Base-by-base conservation (phyloP, 2,888 invertebrate species). In the Lysandra bellargus region DNA sequence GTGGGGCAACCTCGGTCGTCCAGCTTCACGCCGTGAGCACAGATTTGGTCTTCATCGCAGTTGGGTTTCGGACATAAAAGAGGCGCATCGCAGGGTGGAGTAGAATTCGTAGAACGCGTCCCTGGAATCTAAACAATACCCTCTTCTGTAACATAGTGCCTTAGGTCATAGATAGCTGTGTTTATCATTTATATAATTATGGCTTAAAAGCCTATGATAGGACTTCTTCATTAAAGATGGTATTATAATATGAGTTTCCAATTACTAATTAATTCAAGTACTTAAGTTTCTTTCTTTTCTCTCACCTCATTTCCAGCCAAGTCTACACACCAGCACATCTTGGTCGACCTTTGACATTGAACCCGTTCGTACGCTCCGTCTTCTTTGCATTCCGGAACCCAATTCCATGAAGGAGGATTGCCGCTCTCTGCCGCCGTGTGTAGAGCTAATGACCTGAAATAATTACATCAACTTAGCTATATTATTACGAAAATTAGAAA, bases 281-380 rank as follows among this genome's bases (percentile, higher is more conserved):
- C 17, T 53, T 2, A 17, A 7, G 14, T 60, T 5, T n/a, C 1
- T 57, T 33, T 40, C 17, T 40, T 30, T 82, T 76, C 6, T 57
- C 44, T 83, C 3, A 97, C 92, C 91, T 98, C 97, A 82, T 96
- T 96, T 0, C 98, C 98, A 80, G 92, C 93, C 6, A 92, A 89
- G 84, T 98, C 97, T 0, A 98, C 98, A 87, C 98, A 98, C 98
- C 98, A 98, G 87, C 98, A 98, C 83, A 95, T 94, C 40, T 95
- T 94, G 40, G 95, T 96, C 1, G 95, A 95, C 0, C 96, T 96
- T 83, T 96, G 95, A 85, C 98, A 98, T 85, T 98, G 98, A 0
- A 97, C 95, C 2, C 94, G 89, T 76, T 96, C 95, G 91, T 96
- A 98, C 0, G 94, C 92, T 0, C 98, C 98, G 79, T 96, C 96